A percentile compares a stretch with the other conserved stretches of the same genome.
Evolutionary conservation across 2,113 vertebrate genomes (phyloP).

Genomic region (Bagarius yarrelli): DNA sequence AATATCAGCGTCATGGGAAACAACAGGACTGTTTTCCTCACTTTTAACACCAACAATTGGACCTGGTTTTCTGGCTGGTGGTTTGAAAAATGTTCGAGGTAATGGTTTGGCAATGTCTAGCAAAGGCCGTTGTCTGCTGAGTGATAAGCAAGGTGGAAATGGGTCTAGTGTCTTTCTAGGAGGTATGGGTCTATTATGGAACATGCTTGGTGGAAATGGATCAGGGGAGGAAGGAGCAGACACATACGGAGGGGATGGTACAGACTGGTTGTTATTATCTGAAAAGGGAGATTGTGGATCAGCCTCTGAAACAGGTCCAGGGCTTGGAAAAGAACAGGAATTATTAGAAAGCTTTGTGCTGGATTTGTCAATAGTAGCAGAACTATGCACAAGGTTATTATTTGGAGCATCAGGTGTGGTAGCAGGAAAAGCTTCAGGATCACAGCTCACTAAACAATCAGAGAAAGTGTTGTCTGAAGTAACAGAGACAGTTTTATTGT

Average conservation of each 20-base stretch:
- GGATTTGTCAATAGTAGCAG: background rate
- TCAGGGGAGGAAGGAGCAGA: constrained; percentile 24
- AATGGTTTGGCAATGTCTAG: background rate
- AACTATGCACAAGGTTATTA: constrained; percentile 14
- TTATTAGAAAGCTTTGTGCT: background rate
- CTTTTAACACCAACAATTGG: constrained; percentile 5
- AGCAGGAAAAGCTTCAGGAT: constrained; percentile 4
- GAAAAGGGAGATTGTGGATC: constrained; percentile 1
- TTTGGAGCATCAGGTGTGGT: background rate
- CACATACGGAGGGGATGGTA: constrained; percentile 6
- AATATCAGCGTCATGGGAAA: constrained; percentile 22
- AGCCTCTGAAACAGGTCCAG: constrained; percentile 15
- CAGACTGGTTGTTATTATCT: constrained; percentile 3
- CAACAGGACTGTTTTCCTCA: constrained; percentile 20
- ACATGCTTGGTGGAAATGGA: constrained; percentile 39
- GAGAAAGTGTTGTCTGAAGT: background rate
- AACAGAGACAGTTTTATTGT: background rate
- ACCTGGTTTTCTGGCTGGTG: background rate
- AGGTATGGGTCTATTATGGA: constrained; percentile 40
- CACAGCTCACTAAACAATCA: background rate
- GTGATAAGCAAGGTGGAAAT: constrained; percentile 18
- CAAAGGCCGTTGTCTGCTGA: constrained; percentile 25
- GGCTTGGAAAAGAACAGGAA: background rate
- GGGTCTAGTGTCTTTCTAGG: constrained; percentile 41
- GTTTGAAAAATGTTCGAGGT: background rate